Conservation (phyloP, 2,113 vertebrate species). For the Geococcyx californianus region DNA sequence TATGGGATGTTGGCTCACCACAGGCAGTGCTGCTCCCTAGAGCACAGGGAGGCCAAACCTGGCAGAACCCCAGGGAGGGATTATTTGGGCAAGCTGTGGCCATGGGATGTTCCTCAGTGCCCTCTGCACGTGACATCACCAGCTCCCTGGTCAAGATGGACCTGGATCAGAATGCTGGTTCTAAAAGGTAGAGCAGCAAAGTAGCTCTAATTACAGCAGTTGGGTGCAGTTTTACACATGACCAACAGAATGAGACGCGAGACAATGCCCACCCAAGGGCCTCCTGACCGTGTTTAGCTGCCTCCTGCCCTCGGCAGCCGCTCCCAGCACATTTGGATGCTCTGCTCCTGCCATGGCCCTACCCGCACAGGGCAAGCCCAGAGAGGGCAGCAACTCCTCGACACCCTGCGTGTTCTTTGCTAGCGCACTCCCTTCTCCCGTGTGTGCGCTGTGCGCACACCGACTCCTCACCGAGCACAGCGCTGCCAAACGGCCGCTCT, state of each 20-base stretch:
- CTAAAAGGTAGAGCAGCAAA: not conserved
- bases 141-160: not conserved
- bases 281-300: not conserved
- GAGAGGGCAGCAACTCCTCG: not conserved
- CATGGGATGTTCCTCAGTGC: not conserved
- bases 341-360: not conserved
- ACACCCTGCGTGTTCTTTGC: not conserved
- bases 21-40: not conserved
- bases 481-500: conserved; percentile 4
- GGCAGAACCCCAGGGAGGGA: not conserved
- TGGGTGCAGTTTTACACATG: not conserved
- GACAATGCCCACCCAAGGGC: accelerated
- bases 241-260: accelerated
- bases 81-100: not conserved
- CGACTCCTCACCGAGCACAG: not conserved
- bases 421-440: not conserved
- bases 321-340: not conserved
- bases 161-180: accelerated
- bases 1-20: not conserved
- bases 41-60: not conserved
- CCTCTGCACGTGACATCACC: not conserved
- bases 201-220: not conserved
- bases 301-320: not conserved
- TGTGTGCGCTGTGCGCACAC: not conserved
- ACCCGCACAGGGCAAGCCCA: not conserved